Base-by-base conservation (phyloP, 2,888 invertebrate species). In the Meiosimyza platycephala region DNA sequence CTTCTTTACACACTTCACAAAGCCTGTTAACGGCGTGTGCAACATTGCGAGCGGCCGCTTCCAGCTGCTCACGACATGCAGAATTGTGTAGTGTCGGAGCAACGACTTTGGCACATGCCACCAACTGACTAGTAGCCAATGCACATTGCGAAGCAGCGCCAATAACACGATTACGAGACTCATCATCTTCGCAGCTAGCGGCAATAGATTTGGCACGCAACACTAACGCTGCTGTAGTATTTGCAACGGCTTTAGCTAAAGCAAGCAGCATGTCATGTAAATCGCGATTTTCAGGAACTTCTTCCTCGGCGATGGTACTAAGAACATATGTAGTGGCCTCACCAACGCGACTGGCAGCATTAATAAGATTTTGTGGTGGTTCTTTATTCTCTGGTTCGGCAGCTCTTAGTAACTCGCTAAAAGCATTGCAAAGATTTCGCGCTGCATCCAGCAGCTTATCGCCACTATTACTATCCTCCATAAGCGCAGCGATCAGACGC, bases 131-230 rank as follows among this genome's bases (percentile, higher is more conserved):
- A 6, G 99, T 99, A 7, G 98, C 97, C 57, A 99, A 89, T 0
- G 99, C 99, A 86, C 98, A 98, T 85, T 97, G 94, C 0, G 98
- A 98, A 1, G 99, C 99, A 0, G 97, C 95, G 0, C 95, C 95
- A 79, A 99, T 98, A 63, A 99, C 96, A 80, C 84, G 83, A 78
- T 87, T 87, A 7, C 87, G 82, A 2, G 85, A 85, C 47, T 87
- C 86, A 54, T 87, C 87, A 79, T 95, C 94, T 64, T 92, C 91
- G 83, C 94, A 94, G 78, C 95, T 95, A 1, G 95, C 95, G 0
- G 99, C 98, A 76, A 99, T 97, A 81, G 95, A 95, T 89, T 99
- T 98, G 0, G 99, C 98, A 84, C 96, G 95, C 71, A 99, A 90
- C 2, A 99, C 99, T 68, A 99, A 88, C 1, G 96, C 95, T 0